Percentiles rank a stretch among this genome's conserved stretches.
phyloP scores from a whole-genome alignment of 2,797 vertebrate species.

The Microctenopoma stevenorrisi region DNA sequence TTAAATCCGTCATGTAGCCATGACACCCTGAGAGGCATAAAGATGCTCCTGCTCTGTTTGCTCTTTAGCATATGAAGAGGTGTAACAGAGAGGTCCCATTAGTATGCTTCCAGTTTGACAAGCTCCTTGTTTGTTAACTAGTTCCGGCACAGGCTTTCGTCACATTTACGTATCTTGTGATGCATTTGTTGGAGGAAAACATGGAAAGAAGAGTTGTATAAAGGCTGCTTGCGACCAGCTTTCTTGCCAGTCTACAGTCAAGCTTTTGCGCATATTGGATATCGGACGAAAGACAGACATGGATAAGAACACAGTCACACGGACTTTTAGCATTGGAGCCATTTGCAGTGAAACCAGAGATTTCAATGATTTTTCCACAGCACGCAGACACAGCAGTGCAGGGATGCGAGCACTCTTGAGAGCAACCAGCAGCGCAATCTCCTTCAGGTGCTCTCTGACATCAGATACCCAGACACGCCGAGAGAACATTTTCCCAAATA shows the following conservation, averaged over 20 bases:
- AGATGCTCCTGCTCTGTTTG: slow-evolving; percentile 17
- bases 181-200: slow-evolving; percentile 35
- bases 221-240: slow-evolving; percentile 49
- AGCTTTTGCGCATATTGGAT: neutral
- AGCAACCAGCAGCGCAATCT: slow-evolving; percentile 65
- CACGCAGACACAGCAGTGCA: slow-evolving; percentile 74
- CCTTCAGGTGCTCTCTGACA: slow-evolving; percentile 64
- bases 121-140: slow-evolving; percentile 53
- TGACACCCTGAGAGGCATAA: neutral
- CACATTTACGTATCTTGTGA: slow-evolving; percentile 60
- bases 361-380: slow-evolving; percentile 49
- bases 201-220: slow-evolving; percentile 57
- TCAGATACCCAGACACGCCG: slow-evolving; percentile 70
- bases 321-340: slow-evolving; percentile 76
- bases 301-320: slow-evolving; percentile 68
- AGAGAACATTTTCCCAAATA: slow-evolving; percentile 70
- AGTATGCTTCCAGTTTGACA: slow-evolving; percentile 30
- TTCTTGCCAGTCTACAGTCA: slow-evolving; percentile 8
- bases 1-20: neutral
- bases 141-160: slow-evolving; percentile 63
- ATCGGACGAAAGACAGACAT: slow-evolving; percentile 50
- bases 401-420: slow-evolving; percentile 73
- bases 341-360: slow-evolving; percentile 37
- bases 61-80: slow-evolving; percentile 70
- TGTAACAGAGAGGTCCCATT: slow-evolving; percentile 21